Evolutionary conservation across 1,140 invertebrate species (phyloP).

Genomic region (Ceratina calcarata): DNA sequence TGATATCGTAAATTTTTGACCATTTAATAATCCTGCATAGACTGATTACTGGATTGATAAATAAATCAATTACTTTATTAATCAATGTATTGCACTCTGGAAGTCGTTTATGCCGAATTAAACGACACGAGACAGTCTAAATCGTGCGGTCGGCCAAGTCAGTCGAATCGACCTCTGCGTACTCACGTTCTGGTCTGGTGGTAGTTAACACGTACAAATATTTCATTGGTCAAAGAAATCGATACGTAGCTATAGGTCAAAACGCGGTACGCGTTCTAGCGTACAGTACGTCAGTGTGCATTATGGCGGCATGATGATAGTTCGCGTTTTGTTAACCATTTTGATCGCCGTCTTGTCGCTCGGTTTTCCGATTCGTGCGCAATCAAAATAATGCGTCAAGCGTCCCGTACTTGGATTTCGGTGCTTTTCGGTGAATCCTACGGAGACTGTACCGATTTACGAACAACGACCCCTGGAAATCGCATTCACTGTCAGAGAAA

Average conservation of each 20-base stretch:
- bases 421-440: not conserved
- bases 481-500: not conserved
- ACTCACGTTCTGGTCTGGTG: not conserved
- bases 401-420: not conserved
- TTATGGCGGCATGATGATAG: conserved; percentile 10
- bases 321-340: not conserved
- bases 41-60: too few relatives aligned
- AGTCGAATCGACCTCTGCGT: not conserved
- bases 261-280: not conserved
- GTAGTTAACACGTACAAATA: conserved; percentile 31
- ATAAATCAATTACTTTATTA: too few relatives aligned
- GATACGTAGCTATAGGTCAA: conserved; percentile 5
- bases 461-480: too few relatives aligned
- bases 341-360: not conserved
- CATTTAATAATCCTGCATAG: too few relatives aligned
- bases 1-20: too few relatives aligned
- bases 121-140: not conserved
- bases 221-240: conserved; percentile 37
- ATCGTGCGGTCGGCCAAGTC: not conserved
- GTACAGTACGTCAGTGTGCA: conserved; percentile 16
- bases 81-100: too few relatives aligned
- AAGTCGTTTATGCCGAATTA: too few relatives aligned
- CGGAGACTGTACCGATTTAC: not conserved
- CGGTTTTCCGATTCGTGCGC: not conserved
- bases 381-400: conserved; percentile 30